Evolutionary conservation across 2,797 vertebrate genomes (phyloP), one percentile per base, ranked within the genome.

Genomic region (Choloepus didactylus): DNA sequence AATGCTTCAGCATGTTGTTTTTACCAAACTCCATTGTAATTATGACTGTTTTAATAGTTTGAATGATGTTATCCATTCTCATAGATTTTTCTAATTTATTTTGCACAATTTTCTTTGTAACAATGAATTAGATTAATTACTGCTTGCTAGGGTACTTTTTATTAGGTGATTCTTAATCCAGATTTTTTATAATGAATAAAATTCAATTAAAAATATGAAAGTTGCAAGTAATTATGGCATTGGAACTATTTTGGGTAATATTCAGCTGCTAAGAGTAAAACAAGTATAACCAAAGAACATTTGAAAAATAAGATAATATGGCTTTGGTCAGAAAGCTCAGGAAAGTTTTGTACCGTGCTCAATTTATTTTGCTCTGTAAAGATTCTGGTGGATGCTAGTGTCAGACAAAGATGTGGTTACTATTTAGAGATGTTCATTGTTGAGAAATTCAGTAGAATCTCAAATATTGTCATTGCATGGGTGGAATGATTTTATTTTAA

Each of bases 401-500:
- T 84, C 41, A 90, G 56, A 97, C 81, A 96, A 95, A 49, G 83
- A 77, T 77, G n/a, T 81, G 81, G 72, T 91, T 94, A 66, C 70
- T 97, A 85, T 97, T 97, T 94, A 96, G 87, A 54, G 94, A 85
- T 86, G 19, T 56, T 80, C 67, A 87, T 96, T 96, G 87, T 97
- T 75, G 54, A 94, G 76, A 83, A 56, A 77, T 54, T 96, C 44
- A 94, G 1, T 69, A 41, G 83, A 76, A 69, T 82, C 79, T 81
- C 89, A 31, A 91, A 31, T 76, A 60, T 59, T 91, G 25, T 84
- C 31, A 51, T 90, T 70, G 67, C 5, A 59, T 35, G 25, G 60
- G 23, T 79, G 27, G 66, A 87, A 87, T 70, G 59, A 62, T 88
- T 95, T 93, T 95, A 84, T 35, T 49, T 46, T 75, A 49, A 29